Evolutionary conservation across 2,797 vertebrate genomes (phyloP), one percentile per base, ranked within the genome.

Genomic region (Emys orbicularis): DNA sequence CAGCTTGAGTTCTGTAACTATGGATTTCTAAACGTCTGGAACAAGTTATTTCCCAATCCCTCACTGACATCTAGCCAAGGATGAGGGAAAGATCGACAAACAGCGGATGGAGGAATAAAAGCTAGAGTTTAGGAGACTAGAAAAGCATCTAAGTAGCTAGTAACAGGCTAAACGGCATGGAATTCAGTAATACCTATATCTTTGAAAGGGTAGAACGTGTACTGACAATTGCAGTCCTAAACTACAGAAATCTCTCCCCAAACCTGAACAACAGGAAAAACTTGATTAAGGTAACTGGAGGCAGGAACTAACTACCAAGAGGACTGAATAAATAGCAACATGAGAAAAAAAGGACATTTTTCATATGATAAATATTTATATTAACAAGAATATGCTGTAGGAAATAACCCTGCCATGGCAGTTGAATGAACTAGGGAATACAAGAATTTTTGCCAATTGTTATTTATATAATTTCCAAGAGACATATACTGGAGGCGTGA

Each of bases 11-110:
- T 92, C 93, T 93, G 86, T 91, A 96, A 96, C 88, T 86, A 84
- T 3, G 12, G 93, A 93, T 95, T 97, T 94, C 91, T 94, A n/a
- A 72, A 88, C 47, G 44, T 57, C 88, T 96, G 79, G 61, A 95
- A 88, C 83, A 94, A 79, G 82, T 82, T 93, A 93, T 97, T 96
- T 95, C 61, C 90, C 79, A 94, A 93, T 96, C 57, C 61, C 91
- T 94, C 90, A 83, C 90, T 96, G 96, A 93, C 94, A 93, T 79
- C 93, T 91, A 91, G 88, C 84, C 92, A 94, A 94, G 52, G 54
- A 96, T 90, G 90, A 89, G 79, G 88, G 87, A 86, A 95, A 96
- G 86, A 96, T 84, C 88, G 94, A 93, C 87, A 95, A 96, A 90
- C 29, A 92, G 52, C 12, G 53, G 53, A 88, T 94, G 74, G 8